Base-by-base conservation (phyloP, 1,140 invertebrate species). In the Sipha flava region DNA sequence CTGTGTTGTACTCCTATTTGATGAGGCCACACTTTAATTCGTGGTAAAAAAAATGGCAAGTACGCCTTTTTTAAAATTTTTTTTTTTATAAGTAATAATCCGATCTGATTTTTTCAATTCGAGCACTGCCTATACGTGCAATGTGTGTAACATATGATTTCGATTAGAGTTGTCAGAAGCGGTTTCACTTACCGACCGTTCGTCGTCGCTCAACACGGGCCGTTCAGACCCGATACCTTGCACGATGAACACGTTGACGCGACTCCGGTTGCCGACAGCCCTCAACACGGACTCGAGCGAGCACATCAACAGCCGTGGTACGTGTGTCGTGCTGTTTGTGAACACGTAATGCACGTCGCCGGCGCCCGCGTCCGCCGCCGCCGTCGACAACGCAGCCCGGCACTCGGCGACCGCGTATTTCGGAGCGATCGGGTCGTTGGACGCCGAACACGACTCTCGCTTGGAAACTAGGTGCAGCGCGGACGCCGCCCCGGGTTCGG, bases 341-440 rank as follows among this genome's bases (percentile, higher is more conserved):
- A 77, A 77, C 37, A 77, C 73, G 7, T 59, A 77, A 34, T 77
- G 73, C 5, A 77, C 37, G 21, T 77, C 73, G 14, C 5, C 7
- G 1, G 23, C 4, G 21, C 16, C 34, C 12, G 43, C 0, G 3
- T 59, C 29, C 29, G 7, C 43, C 16, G 26, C 1, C 0, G 73
- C n/a, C n/a, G 29, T 70, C 9, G n/a, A n/a, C n/a, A n/a, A n/a
- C n/a, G n/a, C n/a, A 70, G 40, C 6, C 23, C 29, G 21, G 66
- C 40, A 29, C 2, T 16, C 31, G 23, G 12, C 37, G 23, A 1
- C 9, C 10, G 14, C 2, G 3, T 49, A 31, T 18, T 59, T 26
- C 54, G 16, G 12, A 1, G 54, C 16, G 54, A 31, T 18, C 54
- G 31, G 23, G 3, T 59, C 54, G 29, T 18, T 70, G 16, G 23